Conservation (phyloP, 2,888 invertebrate genomes). For the Charanyca ferruginea region DNA sequence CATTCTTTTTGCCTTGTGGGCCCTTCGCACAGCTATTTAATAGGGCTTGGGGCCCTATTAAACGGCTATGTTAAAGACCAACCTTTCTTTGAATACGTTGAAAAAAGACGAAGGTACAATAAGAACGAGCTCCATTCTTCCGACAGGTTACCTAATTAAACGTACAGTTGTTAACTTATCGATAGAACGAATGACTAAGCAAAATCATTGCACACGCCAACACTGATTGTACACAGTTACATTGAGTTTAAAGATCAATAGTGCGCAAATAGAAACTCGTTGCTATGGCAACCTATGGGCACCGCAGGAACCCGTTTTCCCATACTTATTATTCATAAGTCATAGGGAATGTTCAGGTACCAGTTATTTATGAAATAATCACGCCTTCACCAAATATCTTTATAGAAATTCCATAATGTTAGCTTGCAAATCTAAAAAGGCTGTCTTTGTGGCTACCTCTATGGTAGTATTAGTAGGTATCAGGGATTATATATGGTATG, state of each 20-base stretch:
- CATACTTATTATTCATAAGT: slow-evolving; percentile 29
- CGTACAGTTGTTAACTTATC: slow-evolving; percentile 12
- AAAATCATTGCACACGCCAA: slow-evolving; percentile 18
- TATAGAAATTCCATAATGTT: slow-evolving; percentile 1
- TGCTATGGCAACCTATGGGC: slow-evolving; percentile 35
- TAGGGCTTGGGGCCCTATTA: neutral
- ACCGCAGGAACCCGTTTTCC: slow-evolving; percentile 23
- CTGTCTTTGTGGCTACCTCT: too few relatives aligned
- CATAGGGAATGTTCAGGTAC: slow-evolving; percentile 11
- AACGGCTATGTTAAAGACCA: neutral
- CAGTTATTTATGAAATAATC: slow-evolving; percentile 13
- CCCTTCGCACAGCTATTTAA: too few relatives aligned
- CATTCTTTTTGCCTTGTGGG: neutral
- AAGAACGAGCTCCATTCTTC: neutral
- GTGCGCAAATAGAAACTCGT: slow-evolving; percentile 31
- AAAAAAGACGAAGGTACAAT: neutral
- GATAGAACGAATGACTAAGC: slow-evolving; percentile 28
- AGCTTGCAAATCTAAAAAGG: slow-evolving; percentile 1
- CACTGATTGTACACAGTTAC: slow-evolving; percentile 44
- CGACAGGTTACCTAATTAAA: neutral
- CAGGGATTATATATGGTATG: too few relatives aligned
- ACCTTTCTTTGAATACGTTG: neutral
- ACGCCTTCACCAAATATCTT: neutral
- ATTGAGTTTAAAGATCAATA: slow-evolving; percentile 41
- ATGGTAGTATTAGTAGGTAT: too few relatives aligned